Conservation (phyloP, 2,797 vertebrate species). For the Chiroxiphia lanceolata region DNA sequence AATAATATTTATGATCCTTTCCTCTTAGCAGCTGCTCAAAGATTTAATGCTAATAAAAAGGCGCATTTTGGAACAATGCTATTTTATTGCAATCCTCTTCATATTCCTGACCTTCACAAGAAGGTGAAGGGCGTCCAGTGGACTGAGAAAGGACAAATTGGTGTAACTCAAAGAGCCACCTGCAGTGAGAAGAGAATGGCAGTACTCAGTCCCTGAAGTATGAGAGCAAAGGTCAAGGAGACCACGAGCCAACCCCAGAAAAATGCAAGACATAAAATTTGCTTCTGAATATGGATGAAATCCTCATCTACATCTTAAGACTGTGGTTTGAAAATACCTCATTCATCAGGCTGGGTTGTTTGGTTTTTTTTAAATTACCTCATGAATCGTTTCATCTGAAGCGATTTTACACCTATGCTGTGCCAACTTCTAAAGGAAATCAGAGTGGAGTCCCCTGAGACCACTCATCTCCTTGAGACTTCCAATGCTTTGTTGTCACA, state of each 20-base stretch:
- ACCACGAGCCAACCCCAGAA: background rate
- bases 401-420: background rate
- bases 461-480: background rate
- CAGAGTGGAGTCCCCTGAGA: background rate
- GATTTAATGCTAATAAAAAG: conserved; percentile 66
- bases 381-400: background rate
- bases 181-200: background rate
- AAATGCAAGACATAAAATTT: background rate
- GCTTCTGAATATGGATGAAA: background rate
- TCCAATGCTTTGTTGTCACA: background rate
- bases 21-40: conserved; percentile 55
- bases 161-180: background rate
- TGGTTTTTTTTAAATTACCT: background rate
- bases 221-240: background rate
- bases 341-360: background rate
- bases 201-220: background rate
- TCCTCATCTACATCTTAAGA: background rate
- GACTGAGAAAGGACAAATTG: background rate
- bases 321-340: background rate
- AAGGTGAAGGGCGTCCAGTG: conserved; percentile 9
- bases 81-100: conserved; percentile 50
- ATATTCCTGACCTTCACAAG: conserved; percentile 46
- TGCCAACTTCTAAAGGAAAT: conserved; percentile 21
- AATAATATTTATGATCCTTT: conserved; percentile 62
- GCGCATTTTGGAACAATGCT: conserved; percentile 56